These are phyloP conservation scores for Nomada lathburiana DNA, from an alignment of 2,888 invertebrate genomes.

Conservation along the genomic window DNA sequence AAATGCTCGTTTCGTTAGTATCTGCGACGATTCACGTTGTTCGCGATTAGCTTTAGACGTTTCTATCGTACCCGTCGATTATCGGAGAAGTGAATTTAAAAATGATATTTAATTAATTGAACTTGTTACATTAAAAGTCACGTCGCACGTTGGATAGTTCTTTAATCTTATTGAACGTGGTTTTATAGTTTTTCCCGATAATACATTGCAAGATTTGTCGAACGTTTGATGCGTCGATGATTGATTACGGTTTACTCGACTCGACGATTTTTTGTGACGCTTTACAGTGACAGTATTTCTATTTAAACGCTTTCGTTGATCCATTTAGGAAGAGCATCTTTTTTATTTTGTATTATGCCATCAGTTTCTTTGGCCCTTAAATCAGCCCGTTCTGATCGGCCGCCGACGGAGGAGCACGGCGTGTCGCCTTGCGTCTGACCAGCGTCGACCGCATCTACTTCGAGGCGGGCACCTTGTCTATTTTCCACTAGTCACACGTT, in stretches of 20 bases:
- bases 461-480: slow-evolving; percentile 23
- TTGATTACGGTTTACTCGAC: background rate
- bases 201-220: too few species aligned
- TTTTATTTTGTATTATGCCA: background rate
- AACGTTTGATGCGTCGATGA: background rate
- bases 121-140: too few species aligned
- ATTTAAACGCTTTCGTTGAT: background rate
- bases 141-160: too few species aligned
- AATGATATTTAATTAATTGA: too few species aligned
- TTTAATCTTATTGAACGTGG: background rate
- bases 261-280: background rate
- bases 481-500: background rate
- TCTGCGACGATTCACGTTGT: background rate
- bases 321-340: background rate
- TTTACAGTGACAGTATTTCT: background rate
- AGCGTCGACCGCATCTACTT: slow-evolving; percentile 69
- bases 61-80: too few species aligned
- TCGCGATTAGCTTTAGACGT: background rate
- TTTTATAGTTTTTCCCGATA: background rate
- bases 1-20: background rate
- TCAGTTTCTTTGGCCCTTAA: slow-evolving; percentile 7
- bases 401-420: slow-evolving; percentile 67
- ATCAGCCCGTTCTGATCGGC: slow-evolving; percentile 34
- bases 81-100: too few species aligned
- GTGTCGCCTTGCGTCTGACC: slow-evolving; percentile 65